Evolutionary conservation across 1,140 invertebrate genomes (phyloP).

Genomic region (Oncopodura yosiiana): DNA sequence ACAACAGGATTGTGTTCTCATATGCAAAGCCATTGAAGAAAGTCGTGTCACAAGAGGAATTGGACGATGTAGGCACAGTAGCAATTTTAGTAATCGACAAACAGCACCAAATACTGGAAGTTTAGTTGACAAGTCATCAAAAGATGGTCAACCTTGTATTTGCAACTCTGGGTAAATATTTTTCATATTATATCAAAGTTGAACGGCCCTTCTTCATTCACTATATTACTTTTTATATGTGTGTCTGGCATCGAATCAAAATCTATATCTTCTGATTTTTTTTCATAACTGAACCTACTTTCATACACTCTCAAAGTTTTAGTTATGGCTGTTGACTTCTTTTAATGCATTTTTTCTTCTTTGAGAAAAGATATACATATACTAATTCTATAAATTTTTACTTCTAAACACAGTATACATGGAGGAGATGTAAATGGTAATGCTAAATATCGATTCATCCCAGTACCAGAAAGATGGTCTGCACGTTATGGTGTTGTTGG

Average conservation of each 20-base stretch:
- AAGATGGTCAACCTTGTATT: constrained; percentile 45
- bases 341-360: background rate
- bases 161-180: constrained; percentile 32
- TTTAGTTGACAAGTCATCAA: constrained; percentile 62
- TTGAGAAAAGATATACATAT: constrained; percentile 5
- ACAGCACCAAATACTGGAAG: constrained; percentile 81
- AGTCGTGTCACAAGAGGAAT: constrained; percentile 77
- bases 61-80: constrained; percentile 70
- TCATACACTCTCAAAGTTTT: background rate
- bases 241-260: constrained; percentile 4
- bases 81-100: constrained; percentile 78
- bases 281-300: background rate
- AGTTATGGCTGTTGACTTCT: constrained; percentile 10
- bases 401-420: constrained; percentile 33
- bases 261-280: background rate
- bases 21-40: constrained; percentile 83
- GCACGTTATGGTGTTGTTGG: constrained; percentile 26
- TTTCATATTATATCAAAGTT: background rate
- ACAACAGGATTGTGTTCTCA: constrained; percentile 87
- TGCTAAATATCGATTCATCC: constrained; percentile 34
- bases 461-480: constrained; percentile 19
- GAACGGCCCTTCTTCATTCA: background rate
- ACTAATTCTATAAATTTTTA: constrained; percentile 10
- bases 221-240: background rate
- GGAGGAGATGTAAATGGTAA: constrained; percentile 34